phyloP scores from a whole-genome alignment of 1,140 invertebrate species.

The Melanaphis sacchari region DNA sequence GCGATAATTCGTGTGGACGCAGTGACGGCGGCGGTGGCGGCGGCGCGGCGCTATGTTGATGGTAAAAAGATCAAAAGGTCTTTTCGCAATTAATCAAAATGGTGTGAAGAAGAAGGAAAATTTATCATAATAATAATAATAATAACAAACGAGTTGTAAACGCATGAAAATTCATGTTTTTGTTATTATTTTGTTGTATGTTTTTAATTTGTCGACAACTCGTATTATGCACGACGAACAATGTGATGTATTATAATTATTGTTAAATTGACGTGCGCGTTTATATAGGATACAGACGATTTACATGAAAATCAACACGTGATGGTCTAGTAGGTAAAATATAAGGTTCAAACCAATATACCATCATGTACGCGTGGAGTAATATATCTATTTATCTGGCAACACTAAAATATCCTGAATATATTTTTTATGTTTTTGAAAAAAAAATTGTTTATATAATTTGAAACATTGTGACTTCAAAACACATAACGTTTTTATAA shows the following conservation, averaged over 20 bases:
- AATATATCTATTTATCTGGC: background rate
- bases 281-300: background rate
- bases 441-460: background rate
- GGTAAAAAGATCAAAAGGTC: background rate
- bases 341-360: too few species aligned
- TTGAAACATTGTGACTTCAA: background rate
- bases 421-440: background rate
- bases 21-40: background rate
- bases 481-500: background rate
- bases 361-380: background rate
- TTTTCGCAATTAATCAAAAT: background rate
- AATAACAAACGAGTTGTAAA: background rate
- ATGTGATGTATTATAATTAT: background rate
- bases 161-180: background rate
- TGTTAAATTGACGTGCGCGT: background rate
- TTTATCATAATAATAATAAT: background rate
- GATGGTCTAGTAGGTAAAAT: background rate
- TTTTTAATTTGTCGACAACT: slow-evolving; percentile 23
- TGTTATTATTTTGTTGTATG: background rate
- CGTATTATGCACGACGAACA: slow-evolving; percentile 5
- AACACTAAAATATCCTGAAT: background rate
- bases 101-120: slow-evolving; percentile 2
- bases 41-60: background rate
- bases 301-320: background rate
- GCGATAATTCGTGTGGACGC: background rate